A percentile compares a stretch with the other conserved stretches of the same genome.
These are phyloP conservation scores for Danio choprae DNA, from an alignment of 2,797 vertebrate genomes.

Conservation along the genomic window DNA sequence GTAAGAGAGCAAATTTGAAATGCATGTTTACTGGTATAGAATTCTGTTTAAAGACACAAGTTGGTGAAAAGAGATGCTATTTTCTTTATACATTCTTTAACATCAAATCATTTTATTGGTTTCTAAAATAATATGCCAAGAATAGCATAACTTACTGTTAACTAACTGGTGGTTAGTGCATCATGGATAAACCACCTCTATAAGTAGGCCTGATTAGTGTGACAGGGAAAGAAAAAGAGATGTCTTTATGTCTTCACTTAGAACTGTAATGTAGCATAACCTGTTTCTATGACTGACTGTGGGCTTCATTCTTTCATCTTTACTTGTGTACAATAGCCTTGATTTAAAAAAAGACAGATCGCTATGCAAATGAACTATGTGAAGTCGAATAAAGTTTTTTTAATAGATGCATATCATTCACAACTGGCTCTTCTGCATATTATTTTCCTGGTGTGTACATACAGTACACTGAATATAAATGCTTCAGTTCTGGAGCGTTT, in stretches of 20 bases:
- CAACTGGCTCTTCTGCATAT: neutral
- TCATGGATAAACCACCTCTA: neutral
- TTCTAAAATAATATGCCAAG: neutral
- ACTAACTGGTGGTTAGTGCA: neutral
- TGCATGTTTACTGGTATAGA: neutral
- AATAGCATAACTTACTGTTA: neutral
- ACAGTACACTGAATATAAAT: neutral
- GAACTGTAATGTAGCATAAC: constrained; percentile 11
- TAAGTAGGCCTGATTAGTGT: neutral
- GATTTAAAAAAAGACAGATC: constrained; percentile 12
- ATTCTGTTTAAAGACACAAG: neutral
- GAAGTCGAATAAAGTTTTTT: constrained; percentile 37
- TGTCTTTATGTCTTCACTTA: neutral
- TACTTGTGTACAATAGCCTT: constrained; percentile 21
- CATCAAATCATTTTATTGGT: neutral
- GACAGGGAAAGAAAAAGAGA: neutral
- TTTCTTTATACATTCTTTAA: no score
- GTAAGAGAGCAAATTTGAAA: neutral
- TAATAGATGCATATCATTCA: constrained; percentile 19
- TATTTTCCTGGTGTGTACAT: neutral
- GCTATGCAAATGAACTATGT: constrained; percentile 5
- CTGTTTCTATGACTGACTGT: neutral
- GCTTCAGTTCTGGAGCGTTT: neutral
- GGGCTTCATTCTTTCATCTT: neutral
- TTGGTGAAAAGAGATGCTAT: neutral